Conservation (phyloP, 1,140 invertebrate genomes). For the Aricia agestis region DNA sequence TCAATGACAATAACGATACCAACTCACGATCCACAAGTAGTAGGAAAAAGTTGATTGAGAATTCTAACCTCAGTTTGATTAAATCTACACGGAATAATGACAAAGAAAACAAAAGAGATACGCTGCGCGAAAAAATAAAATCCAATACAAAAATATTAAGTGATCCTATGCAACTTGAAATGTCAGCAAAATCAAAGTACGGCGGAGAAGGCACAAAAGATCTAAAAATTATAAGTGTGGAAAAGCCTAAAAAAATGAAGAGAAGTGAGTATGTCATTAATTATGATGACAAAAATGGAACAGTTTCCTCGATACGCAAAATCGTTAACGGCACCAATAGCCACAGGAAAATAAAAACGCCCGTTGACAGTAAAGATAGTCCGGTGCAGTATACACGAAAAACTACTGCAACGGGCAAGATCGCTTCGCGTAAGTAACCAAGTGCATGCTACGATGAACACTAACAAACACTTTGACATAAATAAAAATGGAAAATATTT, state of each 20-base stretch:
- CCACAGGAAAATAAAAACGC: conserved; percentile 44
- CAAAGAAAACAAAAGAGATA: conserved; percentile 9
- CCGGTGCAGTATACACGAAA: conserved; percentile 40
- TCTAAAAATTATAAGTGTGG: conserved; percentile 16
- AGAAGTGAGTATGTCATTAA: conserved; percentile 66
- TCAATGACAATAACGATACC: not conserved
- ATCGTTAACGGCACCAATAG: conserved; percentile 42
- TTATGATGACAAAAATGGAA: conserved; percentile 70
- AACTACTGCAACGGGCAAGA: conserved; percentile 50
- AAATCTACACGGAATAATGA: not conserved
- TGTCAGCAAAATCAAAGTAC: conserved; percentile 20
- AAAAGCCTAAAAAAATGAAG: conserved; percentile 35
- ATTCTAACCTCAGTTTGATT: not conserved
- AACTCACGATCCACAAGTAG: not conserved
- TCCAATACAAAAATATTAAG: not conserved
- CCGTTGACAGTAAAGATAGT: conserved; percentile 44
- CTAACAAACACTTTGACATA: conserved; percentile 41
- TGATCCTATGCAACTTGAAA: not conserved
- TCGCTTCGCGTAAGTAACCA: conserved; percentile 65
- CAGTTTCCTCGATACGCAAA: conserved; percentile 65
- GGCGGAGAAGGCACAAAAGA: conserved; percentile 26
- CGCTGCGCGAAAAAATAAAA: not conserved
- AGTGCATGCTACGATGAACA: conserved; percentile 56
- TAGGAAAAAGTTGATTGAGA: not conserved
- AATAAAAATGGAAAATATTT: conserved; percentile 62